phyloP scores from a whole-genome alignment of 2,113 vertebrate genomes.

The Barnardius zonarius region DNA sequence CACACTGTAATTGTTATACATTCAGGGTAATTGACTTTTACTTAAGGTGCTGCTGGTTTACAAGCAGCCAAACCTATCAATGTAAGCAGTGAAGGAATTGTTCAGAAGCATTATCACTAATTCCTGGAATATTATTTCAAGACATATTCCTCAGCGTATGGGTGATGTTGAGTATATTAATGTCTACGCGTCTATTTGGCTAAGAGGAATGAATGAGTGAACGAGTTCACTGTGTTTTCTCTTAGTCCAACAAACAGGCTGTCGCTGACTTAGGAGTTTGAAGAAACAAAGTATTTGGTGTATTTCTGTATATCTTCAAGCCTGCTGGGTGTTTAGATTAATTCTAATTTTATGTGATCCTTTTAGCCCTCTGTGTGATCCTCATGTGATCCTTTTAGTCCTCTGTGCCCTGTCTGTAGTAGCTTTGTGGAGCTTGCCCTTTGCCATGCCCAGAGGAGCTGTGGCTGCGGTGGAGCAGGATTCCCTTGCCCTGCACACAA shows the following conservation, averaged over 20 bases:
- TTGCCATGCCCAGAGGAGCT: neutral
- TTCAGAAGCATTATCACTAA: neutral
- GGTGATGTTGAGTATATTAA: neutral
- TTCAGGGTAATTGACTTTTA: neutral
- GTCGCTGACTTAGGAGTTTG: neutral
- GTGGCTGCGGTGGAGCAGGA: neutral
- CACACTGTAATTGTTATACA: neutral
- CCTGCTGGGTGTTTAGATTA: neutral
- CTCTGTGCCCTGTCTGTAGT: neutral
- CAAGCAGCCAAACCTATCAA: neutral
- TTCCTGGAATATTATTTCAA: neutral
- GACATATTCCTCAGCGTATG: neutral
- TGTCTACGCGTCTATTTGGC: neutral
- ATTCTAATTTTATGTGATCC: neutral
- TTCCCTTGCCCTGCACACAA: neutral
- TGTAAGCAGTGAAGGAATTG: neutral
- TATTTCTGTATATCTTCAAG: neutral
- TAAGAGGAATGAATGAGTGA: neutral
- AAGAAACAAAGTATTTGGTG: neutral
- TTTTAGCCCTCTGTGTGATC: neutral
- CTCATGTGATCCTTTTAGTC: neutral
- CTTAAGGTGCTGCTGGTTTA: neutral
- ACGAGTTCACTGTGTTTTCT: neutral
- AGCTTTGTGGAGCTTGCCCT: neutral
- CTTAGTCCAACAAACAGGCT: neutral